These are phyloP conservation scores for Echinometra lucunter DNA, from an alignment of 53 echinoderm and acorn worm species.

Conservation along the genomic window DNA sequence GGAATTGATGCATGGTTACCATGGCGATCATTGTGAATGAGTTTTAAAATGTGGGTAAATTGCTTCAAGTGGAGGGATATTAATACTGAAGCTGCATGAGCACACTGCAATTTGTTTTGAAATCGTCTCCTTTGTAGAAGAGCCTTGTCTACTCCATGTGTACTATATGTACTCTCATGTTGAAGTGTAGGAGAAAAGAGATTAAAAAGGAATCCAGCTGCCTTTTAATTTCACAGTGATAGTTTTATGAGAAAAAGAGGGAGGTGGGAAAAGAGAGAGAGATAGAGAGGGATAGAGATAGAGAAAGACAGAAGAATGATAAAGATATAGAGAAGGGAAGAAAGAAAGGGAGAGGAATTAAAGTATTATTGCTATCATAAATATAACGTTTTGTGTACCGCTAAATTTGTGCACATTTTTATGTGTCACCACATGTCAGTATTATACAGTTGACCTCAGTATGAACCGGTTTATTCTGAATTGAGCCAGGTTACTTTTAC, in stretches of 20 bases:
- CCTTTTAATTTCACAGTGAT: neutral
- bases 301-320: neutral
- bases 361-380: too few relatives aligned
- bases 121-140: neutral
- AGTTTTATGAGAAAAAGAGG: neutral
- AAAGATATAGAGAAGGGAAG: too few relatives aligned
- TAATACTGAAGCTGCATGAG: neutral
- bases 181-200: neutral
- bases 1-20: neutral
- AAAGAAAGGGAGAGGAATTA: too few relatives aligned
- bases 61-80: neutral
- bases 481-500: too few relatives aligned
- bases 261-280: neutral
- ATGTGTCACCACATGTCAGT: too few relatives aligned
- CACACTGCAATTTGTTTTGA: conserved; percentile 14
- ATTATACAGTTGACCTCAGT: too few relatives aligned
- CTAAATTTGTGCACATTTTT: too few relatives aligned
- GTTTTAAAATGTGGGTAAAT: neutral
- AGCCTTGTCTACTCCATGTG: neutral
- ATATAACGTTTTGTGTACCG: too few relatives aligned
- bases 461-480: too few relatives aligned
- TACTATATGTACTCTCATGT: neutral
- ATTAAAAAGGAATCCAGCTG: neutral
- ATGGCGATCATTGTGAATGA: neutral
- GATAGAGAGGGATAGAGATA: neutral